These are phyloP conservation scores for Digitonthophagus gazella DNA, from an alignment of 2,888 invertebrate genomes.

Conservation along the genomic window DNA sequence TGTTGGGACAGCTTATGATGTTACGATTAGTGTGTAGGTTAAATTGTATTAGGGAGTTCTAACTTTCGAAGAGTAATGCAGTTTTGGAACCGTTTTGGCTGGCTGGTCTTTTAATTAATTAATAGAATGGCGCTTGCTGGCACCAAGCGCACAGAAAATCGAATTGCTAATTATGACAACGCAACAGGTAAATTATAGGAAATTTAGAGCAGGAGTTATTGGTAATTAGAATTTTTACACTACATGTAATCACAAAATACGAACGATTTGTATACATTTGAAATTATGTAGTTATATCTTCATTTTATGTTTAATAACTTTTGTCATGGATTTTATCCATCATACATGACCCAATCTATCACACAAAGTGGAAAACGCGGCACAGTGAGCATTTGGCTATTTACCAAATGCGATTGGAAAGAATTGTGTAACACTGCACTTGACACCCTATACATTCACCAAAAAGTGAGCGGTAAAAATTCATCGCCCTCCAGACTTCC, in stretches of 20 bases:
- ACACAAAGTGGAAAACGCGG: not conserved
- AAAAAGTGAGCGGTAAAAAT: not conserved
- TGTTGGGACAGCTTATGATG: not conserved
- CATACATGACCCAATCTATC: not conserved
- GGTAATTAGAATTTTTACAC: not conserved
- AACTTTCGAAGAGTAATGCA: not conserved
- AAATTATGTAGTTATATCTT: too few species aligned
- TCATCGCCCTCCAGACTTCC: not conserved
- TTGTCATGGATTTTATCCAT: not conserved
- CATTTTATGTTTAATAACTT: too few species aligned
- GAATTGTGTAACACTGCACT: not conserved
- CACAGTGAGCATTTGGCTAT: not conserved
- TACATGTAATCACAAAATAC: too few species aligned
- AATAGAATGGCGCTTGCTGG: not conserved
- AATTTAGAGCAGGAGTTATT: too few species aligned
- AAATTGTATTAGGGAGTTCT: not conserved
- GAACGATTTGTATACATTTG: too few species aligned
- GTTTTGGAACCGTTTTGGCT: not conserved
- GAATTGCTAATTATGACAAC: not conserved
- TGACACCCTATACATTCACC: not conserved
- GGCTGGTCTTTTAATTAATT: not conserved
- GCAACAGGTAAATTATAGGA: not conserved
- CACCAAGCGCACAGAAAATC: not conserved
- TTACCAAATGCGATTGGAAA: not conserved
- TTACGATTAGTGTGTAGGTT: not conserved